Evolutionary conservation across 2,888 invertebrate genomes (phyloP), one percentile per base, ranked within the genome.

Genomic region (Acronicta psi): DNA sequence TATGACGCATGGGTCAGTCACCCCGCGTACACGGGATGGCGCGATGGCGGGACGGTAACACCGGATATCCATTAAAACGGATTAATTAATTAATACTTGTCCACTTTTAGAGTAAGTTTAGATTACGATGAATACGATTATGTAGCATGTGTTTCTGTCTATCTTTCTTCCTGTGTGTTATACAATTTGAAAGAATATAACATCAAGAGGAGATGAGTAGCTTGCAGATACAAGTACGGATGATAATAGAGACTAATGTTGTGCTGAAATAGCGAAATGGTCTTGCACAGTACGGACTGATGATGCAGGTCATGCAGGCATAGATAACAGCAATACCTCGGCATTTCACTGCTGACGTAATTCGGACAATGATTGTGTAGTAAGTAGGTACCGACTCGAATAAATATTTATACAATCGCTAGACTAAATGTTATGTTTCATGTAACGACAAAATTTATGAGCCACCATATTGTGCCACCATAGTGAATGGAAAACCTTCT

Each of bases 1-100:
- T 59, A 51, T 77, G 77, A 77, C 50, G 69, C 77, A 77, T 23
- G 50, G 73, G 77, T 75, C 73, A 69, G 40, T 75, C 54, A 75
- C 69, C 75, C 71, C 38, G 18, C 16, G 55, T 31, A 25, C 23
- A 57, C 63, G 68, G 72, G 72, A 75, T 68, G 57, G 58, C 57
- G 59, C 34, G 61, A 31, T 31, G 34, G 34, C n/a, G 34, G 34
- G 34, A 10, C 47, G 53, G 37, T 42, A 68, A 52, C 45, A 57
- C 58, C 64, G 74, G 58, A 73, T 59, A 64, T 56, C 43, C 72
- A 65, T 69, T 53, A 53, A 69, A 71, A 62, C 64, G 50, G 47
- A 7, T 49, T 43, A 59, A 68, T 71, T 69, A 69, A 72, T 73
- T 61, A 34, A 34, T 42, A 57, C 37, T 54, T 73, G 54, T 59